These are phyloP conservation scores for Acromyrmex echinatior DNA, from an alignment of 1,140 invertebrate species.

Conservation along the genomic window DNA sequence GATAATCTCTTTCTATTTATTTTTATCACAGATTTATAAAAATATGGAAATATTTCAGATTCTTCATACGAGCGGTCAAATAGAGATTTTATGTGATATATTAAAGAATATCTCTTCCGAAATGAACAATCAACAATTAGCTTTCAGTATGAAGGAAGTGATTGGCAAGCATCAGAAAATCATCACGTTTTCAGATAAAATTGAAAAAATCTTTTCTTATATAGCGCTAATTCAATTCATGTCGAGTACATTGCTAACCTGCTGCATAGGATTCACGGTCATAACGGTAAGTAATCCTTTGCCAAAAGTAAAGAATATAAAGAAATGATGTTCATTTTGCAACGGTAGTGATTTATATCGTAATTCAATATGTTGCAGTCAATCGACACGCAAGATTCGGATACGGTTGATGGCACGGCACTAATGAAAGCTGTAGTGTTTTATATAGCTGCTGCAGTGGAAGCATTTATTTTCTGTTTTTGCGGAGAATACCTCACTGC, in stretches of 20 bases:
- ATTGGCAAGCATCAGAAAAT: constrained; percentile 57
- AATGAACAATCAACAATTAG: background rate
- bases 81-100: constrained; percentile 54
- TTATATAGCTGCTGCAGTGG: constrained; percentile 36
- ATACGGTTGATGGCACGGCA: constrained; percentile 2
- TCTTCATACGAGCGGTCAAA: constrained; percentile 56
- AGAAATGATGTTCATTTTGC: background rate
- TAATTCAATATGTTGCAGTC: constrained; percentile 36
- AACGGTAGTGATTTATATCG: background rate
- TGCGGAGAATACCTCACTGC: constrained; percentile 64
- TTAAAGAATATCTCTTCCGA: background rate
- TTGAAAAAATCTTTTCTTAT: constrained; percentile 62
- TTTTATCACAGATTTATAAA: background rate
- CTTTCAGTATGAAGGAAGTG: background rate
- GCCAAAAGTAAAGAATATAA: background rate
- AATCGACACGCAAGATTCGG: background rate
- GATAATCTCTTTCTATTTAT: background rate
- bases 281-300: constrained; percentile 51
- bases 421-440: constrained; percentile 53
- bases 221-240: constrained; percentile 63
- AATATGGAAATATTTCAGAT: constrained; percentile 46
- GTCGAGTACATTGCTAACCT: constrained; percentile 58
- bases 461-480: constrained; percentile 66
- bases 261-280: constrained; percentile 54
- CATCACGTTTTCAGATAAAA: constrained; percentile 42